Evolutionary conservation across 2,113 vertebrate genomes (phyloP).

Genomic region (Pygoscelis adeliae): DNA sequence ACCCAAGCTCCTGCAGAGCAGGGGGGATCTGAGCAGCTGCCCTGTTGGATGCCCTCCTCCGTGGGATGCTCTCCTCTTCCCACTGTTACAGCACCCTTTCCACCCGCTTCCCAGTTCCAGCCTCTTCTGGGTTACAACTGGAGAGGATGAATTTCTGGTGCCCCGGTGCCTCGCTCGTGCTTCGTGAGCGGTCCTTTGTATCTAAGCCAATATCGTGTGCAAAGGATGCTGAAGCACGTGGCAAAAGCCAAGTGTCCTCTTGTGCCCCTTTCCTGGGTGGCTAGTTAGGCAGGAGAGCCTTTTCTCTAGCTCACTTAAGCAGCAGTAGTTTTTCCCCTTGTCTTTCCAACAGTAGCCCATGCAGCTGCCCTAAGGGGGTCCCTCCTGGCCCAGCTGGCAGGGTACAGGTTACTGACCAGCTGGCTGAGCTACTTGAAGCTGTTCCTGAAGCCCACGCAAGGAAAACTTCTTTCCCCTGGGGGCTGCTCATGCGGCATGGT

Average conservation of each 20-base stretch:
- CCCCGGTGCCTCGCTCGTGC: rapidly evolving
- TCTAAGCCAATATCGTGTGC: too few species aligned
- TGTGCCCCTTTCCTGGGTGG: not conserved
- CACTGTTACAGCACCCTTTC: too few species aligned
- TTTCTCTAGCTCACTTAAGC: not conserved
- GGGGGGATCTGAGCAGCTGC: not conserved
- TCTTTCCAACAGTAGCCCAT: not conserved
- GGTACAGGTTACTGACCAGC: too few species aligned
- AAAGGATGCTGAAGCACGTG: not conserved
- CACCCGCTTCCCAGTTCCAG: not conserved
- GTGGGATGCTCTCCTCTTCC: not conserved
- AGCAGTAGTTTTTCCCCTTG: not conserved
- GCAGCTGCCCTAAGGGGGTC: not conserved
- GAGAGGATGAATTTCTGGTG: not conserved
- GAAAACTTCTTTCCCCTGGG: not conserved
- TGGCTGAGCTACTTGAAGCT: not conserved
- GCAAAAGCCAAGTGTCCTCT: not conserved
- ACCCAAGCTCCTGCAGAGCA: not conserved
- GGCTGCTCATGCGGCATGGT: rapidly evolving
- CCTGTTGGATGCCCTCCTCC: not conserved
- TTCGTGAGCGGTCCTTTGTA: not conserved
- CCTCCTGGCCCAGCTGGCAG: not conserved
- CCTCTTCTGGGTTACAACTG: not conserved
- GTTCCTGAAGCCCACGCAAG: not conserved
- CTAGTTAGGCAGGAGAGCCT: not conserved